A percentile compares a stretch with the other conserved stretches of the same genome.
phyloP scores from a whole-genome alignment of 2,113 vertebrate genomes.

The Amblyornis subalaris region DNA sequence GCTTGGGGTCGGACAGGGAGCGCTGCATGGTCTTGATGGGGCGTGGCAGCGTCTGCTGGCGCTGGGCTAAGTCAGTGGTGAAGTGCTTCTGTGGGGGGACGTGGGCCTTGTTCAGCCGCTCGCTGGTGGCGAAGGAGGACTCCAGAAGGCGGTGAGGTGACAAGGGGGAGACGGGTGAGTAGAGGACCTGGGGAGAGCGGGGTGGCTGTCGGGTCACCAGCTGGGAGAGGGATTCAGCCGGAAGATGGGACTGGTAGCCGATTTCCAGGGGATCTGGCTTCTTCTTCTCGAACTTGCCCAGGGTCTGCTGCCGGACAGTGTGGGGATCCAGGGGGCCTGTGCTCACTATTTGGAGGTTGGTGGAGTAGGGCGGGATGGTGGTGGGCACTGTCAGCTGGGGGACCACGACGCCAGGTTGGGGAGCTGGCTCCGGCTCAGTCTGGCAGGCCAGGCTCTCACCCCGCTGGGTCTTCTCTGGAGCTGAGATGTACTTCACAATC shows the following conservation, averaged over 20 bases:
- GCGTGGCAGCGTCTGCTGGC: slow-evolving; percentile 90
- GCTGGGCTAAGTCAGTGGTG: slow-evolving; percentile 82
- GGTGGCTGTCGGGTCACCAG: slow-evolving; percentile 88
- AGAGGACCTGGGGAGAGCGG: slow-evolving; percentile 97
- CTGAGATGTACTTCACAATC: slow-evolving; percentile 92
- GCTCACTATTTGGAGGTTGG: slow-evolving; percentile 88
- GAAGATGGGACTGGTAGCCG: slow-evolving; percentile 89
- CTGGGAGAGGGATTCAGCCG: slow-evolving; percentile 84
- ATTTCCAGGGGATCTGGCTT: slow-evolving; percentile 97
- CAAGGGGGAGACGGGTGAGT: slow-evolving; percentile 93
- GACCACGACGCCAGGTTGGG: slow-evolving; percentile 79
- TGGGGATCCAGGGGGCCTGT: slow-evolving; percentile 77
- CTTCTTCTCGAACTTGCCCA: slow-evolving; percentile 89
- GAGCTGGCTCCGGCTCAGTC: slow-evolving; percentile 88
- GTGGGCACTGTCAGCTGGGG: slow-evolving; percentile 88
- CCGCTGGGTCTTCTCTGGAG: slow-evolving; percentile 89
- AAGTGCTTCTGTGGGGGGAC: slow-evolving; percentile 97
- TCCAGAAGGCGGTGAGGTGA: slow-evolving; percentile 95
- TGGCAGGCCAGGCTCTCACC: slow-evolving; percentile 97
- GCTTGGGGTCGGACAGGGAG: slow-evolving; percentile 96
- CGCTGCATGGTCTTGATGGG: slow-evolving; percentile 97
- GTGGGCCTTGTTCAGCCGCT: slow-evolving; percentile 95
- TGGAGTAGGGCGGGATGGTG: slow-evolving; percentile 90
- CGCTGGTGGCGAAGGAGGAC: slow-evolving; percentile 89
- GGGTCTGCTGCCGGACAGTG: slow-evolving; percentile 74